Evolutionary conservation across 2,888 invertebrate genomes (phyloP).

Genomic region (Selenia dentaria): DNA sequence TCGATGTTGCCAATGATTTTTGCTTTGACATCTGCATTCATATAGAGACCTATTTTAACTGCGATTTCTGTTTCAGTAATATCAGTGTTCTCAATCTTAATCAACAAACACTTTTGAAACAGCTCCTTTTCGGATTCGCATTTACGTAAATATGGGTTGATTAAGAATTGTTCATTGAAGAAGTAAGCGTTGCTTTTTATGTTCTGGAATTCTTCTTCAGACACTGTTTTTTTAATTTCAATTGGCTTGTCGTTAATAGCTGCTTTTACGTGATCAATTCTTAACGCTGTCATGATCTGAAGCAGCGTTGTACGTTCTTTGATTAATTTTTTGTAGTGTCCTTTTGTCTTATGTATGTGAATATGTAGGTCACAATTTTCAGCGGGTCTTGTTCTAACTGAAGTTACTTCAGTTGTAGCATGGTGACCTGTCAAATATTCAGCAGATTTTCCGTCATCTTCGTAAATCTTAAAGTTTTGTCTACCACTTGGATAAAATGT

Average conservation of each 20-base stretch:
- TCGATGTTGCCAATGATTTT: conserved; percentile 43
- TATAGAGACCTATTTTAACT: conserved; percentile 59
- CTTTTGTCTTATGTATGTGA: conserved; percentile 57
- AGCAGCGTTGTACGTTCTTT: conserved; percentile 59
- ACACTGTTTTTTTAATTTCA: conserved; percentile 47
- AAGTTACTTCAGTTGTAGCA: conserved; percentile 56
- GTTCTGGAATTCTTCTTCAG: conserved; percentile 52
- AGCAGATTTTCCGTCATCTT: conserved; percentile 69
- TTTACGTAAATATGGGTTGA: conserved; percentile 60
- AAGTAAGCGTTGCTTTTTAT: conserved; percentile 52
- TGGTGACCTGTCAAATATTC: conserved; percentile 55
- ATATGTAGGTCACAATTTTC: conserved; percentile 52
- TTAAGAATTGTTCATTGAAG: conserved; percentile 51
- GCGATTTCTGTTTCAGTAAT: conserved; percentile 56
- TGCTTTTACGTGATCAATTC: conserved; percentile 52
- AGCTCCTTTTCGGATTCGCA: conserved; percentile 33
- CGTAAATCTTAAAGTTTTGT: conserved; percentile 59
- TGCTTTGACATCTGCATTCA: conserved; percentile 40
- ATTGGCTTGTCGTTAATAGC: conserved; percentile 53
- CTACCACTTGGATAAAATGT: conserved; percentile 63
- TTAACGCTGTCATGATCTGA: conserved; percentile 58
- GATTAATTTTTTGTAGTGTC: conserved; percentile 57
- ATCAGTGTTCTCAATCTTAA: conserved; percentile 62
- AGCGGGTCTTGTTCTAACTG: conserved; percentile 50
- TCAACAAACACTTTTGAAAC: conserved; percentile 55